A percentile compares a stretch with the other conserved stretches of the same genome.
These are phyloP conservation scores for Dendrolimus kikuchii DNA, from an alignment of 1,140 invertebrate genomes.

Conservation along the genomic window DNA sequence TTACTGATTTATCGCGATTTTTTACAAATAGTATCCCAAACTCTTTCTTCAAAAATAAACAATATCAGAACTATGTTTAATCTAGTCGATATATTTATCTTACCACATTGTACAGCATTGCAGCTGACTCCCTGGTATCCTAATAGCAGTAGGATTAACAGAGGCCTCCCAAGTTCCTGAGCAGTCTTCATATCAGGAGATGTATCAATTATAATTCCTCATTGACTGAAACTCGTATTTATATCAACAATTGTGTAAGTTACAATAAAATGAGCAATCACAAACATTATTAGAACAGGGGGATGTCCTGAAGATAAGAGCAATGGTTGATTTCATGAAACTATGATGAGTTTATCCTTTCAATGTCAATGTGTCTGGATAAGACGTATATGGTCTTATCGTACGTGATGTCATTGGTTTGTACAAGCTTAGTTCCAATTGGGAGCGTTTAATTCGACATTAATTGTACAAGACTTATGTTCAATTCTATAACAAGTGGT, in stretches of 20 bases:
- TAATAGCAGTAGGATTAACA: background rate
- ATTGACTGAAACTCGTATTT: background rate
- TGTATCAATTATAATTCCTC: background rate
- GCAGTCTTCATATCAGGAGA: background rate
- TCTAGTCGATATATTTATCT: too few species aligned
- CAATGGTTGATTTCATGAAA: background rate
- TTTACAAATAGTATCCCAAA: too few species aligned
- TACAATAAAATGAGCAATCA: background rate
- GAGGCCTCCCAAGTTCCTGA: background rate
- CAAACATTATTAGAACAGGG: background rate
- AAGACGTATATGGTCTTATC: background rate
- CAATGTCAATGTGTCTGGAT: conserved; percentile 2
- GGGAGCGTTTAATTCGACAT: too few species aligned
- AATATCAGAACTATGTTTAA: too few species aligned
- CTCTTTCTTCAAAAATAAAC: too few species aligned
- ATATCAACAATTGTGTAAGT: conserved; percentile 1
- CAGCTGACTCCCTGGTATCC: background rate
- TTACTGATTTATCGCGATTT: too few species aligned
- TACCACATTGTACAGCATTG: background rate
- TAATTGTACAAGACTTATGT: too few species aligned
- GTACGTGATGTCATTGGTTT: too few species aligned
- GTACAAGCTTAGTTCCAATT: too few species aligned
- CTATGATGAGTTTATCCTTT: background rate
- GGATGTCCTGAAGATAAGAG: conserved; percentile 3
- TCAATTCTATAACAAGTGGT: too few species aligned